These are phyloP conservation scores for Drosophila mimetica DNA, from an alignment of 2,888 invertebrate genomes.

Conservation along the genomic window DNA sequence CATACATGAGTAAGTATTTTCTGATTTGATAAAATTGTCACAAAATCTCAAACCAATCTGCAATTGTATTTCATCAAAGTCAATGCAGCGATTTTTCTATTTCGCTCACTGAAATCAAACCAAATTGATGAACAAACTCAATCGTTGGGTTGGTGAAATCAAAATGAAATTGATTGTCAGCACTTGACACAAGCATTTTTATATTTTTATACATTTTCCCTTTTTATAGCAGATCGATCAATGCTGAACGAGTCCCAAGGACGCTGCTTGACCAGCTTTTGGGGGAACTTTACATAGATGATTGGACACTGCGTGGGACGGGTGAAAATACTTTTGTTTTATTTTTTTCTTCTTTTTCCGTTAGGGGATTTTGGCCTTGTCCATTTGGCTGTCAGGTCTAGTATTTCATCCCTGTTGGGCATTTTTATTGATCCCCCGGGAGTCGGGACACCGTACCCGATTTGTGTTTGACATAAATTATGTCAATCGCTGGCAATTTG, in stretches of 20 bases:
- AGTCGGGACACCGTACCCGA: conserved; percentile 41
- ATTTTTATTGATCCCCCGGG: conserved; percentile 67
- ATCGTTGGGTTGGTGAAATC: conserved; percentile 27
- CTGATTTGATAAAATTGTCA: conserved; percentile 8
- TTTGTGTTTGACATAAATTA: conserved; percentile 67
- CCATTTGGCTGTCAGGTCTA: conserved; percentile 36
- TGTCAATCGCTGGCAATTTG: conserved; percentile 72
- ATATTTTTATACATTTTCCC: conserved; percentile 27
- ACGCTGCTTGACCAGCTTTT: conserved; percentile 27
- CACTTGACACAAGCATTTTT: conserved; percentile 42
- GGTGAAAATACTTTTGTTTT: conserved; percentile 37
- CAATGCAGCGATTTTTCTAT: conserved; percentile 17
- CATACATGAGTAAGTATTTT: conserved; percentile 3
- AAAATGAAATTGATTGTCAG: conserved; percentile 42
- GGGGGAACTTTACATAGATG: conserved; percentile 57
- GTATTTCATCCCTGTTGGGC: conserved; percentile 41
- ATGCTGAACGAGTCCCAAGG: conserved; percentile 50
- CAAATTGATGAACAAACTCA: conserved; percentile 35
- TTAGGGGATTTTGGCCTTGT: conserved; percentile 51
- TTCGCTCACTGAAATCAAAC: conserved; percentile 27
- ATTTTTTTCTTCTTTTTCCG: conserved; percentile 43
- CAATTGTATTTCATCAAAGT: conserved; percentile 16
- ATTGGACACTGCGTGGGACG: conserved; percentile 46
- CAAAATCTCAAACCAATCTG: background rate
- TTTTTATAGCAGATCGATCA: conserved; percentile 63